A percentile compares a stretch with the other conserved stretches of the same genome.
Evolutionary conservation across 1,140 invertebrate species (phyloP).

Genomic region (Drosophila kohkoa): DNA sequence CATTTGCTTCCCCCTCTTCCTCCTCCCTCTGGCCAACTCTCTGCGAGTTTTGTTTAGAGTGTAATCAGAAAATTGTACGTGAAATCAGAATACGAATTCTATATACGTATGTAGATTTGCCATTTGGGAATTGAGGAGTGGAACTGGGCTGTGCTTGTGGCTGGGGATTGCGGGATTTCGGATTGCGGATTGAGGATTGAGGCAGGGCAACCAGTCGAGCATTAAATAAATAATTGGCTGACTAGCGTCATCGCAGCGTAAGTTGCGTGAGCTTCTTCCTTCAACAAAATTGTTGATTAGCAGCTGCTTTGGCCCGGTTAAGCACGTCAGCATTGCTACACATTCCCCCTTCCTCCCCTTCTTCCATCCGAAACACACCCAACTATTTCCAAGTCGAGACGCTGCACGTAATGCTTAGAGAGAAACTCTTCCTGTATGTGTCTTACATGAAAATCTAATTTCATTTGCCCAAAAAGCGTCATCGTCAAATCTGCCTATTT

Average conservation of each 20-base stretch:
- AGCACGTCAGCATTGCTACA: not conserved
- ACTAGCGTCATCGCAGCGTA: conserved; percentile 45
- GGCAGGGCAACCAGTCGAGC: conserved; percentile 50
- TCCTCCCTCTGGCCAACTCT: not conserved
- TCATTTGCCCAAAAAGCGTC: conserved; percentile 31
- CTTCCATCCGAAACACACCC: too few species aligned
- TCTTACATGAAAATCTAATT: conserved; percentile 65
- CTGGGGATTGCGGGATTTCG: conserved; percentile 1
- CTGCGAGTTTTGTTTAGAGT: conserved; percentile 20
- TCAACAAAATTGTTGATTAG: conserved; percentile 33
- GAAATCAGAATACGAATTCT: conserved; percentile 28
- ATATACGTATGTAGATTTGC: not conserved
- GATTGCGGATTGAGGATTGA: not conserved
- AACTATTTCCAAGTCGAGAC: not conserved
- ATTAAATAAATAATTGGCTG: conserved; percentile 62
- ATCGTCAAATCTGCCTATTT: not conserved
- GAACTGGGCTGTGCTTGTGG: not conserved
- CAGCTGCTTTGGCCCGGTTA: conserved; percentile 35
- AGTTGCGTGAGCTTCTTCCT: conserved; percentile 56
- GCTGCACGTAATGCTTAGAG: conserved; percentile 11
- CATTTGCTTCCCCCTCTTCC: not conserved
- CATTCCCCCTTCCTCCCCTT: not conserved
- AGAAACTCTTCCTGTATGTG: conserved; percentile 63
- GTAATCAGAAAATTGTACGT: conserved; percentile 41
- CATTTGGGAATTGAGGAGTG: too few species aligned